Percentiles rank a stretch among this genome's conserved stretches.
Evolutionary conservation across 2,797 vertebrate species (phyloP).

Genomic region (Enoplosus armatus): DNA sequence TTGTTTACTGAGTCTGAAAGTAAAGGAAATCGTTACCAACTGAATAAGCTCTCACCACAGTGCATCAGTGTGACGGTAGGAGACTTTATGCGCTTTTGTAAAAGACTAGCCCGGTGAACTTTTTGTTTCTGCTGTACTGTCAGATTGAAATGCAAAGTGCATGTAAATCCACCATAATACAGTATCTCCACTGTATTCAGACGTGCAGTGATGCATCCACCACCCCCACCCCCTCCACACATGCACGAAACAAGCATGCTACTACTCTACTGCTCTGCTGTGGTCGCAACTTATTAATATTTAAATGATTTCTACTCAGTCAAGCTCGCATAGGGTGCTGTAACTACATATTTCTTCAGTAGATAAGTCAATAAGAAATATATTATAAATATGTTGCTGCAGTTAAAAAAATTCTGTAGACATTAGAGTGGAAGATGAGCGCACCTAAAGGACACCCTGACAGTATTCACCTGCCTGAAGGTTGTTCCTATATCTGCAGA

Average conservation of each 20-base stretch:
- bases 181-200: constrained; percentile 7
- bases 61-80: neutral
- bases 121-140: constrained; percentile 22
- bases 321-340: neutral
- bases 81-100: constrained; percentile 23
- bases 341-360: constrained; percentile 25
- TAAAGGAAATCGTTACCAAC: constrained; percentile 36
- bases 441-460: neutral
- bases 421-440: neutral
- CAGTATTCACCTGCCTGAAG: neutral
- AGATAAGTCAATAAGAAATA: constrained; percentile 1
- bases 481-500: neutral
- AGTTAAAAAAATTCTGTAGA: neutral
- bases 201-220: constrained; percentile 12
- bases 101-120: neutral
- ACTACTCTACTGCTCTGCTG: constrained; percentile 14
- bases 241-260: constrained; percentile 4
- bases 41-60: constrained; percentile 31
- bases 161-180: constrained; percentile 26
- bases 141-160: constrained; percentile 16
- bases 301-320: constrained; percentile 29
- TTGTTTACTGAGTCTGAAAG: constrained; percentile 25
- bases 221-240: constrained; percentile 1
- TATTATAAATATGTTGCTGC: neutral
- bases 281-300: constrained; percentile 32